Percentiles rank a stretch among this genome's conserved stretches.
phyloP scores from a whole-genome alignment of 2,888 invertebrate species.

The Cryptocephalus primarius region DNA sequence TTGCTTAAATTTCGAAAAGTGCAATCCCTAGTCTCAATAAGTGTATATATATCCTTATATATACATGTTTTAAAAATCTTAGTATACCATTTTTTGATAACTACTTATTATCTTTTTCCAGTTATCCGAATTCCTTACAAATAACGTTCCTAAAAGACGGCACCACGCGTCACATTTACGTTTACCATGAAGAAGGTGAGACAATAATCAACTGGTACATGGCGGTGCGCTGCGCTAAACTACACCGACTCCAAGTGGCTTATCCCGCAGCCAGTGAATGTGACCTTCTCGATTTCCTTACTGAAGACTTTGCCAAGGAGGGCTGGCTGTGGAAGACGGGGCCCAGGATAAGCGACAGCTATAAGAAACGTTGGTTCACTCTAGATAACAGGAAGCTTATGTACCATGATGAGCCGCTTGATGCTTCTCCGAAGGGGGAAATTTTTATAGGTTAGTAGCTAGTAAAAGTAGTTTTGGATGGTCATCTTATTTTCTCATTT shows the following conservation, averaged over 20 bases:
- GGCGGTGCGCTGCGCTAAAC: slow-evolving; percentile 62
- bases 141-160: slow-evolving; percentile 78
- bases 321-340: slow-evolving; percentile 88
- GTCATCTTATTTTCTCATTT: neutral
- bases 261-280: slow-evolving; percentile 66
- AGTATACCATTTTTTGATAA: no score
- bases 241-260: slow-evolving; percentile 70
- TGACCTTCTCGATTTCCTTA: slow-evolving; percentile 60
- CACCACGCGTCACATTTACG: slow-evolving; percentile 75
- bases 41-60: no score
- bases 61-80: no score
- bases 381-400: slow-evolving; percentile 82
- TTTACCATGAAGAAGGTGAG: slow-evolving; percentile 78
- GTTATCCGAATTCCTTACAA: slow-evolving; percentile 59
- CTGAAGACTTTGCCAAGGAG: slow-evolving; percentile 74
- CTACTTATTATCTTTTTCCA: neutral
- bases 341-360: slow-evolving; percentile 68
- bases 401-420: slow-evolving; percentile 82
- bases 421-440: slow-evolving; percentile 84
- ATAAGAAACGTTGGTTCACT: slow-evolving; percentile 81
- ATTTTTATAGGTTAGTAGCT: slow-evolving; percentile 60
- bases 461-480: neutral
- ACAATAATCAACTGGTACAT: slow-evolving; percentile 72
- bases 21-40: no score
- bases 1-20: no score